Evolutionary conservation across 2,797 vertebrate genomes (phyloP), one percentile per base, ranked within the genome.

Genomic region (Hippopotamyrus pictus): DNA sequence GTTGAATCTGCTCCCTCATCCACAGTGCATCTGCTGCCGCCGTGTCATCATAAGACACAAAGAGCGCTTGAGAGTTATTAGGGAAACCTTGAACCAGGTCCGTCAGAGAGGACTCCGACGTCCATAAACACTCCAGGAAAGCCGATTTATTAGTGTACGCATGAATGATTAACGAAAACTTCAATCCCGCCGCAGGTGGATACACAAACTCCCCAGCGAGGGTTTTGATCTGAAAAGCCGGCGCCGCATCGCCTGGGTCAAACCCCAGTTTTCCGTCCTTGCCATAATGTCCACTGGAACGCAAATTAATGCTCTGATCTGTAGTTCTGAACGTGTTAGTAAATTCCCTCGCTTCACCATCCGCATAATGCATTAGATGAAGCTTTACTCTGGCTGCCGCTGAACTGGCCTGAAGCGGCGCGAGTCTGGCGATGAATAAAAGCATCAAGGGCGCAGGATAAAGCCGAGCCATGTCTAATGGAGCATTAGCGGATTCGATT

Each of bases 91-190:
- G 54, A 0, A 95, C 90, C 88, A 97, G 93, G 33, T 93, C 93
- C 12, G n/a, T 79, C 88, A 96, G 91, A 0, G 96, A 96, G 37
- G 93, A 62, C 54, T 92, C 91, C 0, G 94, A 94, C 90, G 92
- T 94, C 96, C 96, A 97, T 90, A 97, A 19, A 25, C 94, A 92
- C 93, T 97, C 96, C 89, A 97, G 90, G 14, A 97, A 96, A 0
- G 91, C 96, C 0, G 96, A 96, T 87, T 95, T 95, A 90, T 96
- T 96, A 82, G 95, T 96, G 93, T 96, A 97, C 22, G 95, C 95
- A 91, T 97, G 96, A 3, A 97, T 90, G 50, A 96, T 53, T 46
- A 96, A 69, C 0, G 95, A 91, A 0, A 90, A 93, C 0, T 17
- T 89, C 33, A 12, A 0, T 0, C 79, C 65, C 0, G 90, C 92